These are phyloP conservation scores for Mimumesa dahlbomi DNA, from an alignment of 2,888 invertebrate genomes.

Conservation along the genomic window DNA sequence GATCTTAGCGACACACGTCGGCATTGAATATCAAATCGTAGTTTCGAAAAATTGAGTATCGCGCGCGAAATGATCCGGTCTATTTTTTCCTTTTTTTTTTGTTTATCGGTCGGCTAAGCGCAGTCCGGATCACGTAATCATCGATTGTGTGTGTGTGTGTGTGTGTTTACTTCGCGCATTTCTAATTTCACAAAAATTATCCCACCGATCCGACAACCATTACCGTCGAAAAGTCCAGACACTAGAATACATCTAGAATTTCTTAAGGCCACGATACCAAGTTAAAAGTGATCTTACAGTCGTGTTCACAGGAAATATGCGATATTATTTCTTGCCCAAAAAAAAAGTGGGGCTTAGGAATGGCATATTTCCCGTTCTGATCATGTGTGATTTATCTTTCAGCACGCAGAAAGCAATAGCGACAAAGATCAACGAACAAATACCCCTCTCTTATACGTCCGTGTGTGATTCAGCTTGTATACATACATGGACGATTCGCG, in stretches of 20 bases:
- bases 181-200: background rate
- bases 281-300: conserved; percentile 46
- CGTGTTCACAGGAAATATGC: conserved; percentile 35
- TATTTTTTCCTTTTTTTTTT: too few relatives aligned
- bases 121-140: too few relatives aligned
- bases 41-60: too few relatives aligned
- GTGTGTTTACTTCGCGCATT: background rate
- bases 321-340: background rate
- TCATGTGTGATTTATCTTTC: conserved; percentile 13
- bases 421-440: background rate
- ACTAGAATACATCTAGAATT: conserved; percentile 47
- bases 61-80: too few relatives aligned
- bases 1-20: conserved; percentile 5
- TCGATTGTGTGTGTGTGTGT: too few relatives aligned
- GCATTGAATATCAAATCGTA: background rate
- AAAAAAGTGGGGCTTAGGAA: conserved; percentile 8
- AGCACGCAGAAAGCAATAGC: conserved; percentile 41
- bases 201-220: background rate
- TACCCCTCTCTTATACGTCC: background rate
- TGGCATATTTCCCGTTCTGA: background rate
- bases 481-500: background rate
- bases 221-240: conserved; percentile 19
- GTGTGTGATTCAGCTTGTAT: background rate
- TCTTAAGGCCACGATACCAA: conserved; percentile 63
- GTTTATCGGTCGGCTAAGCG: too few relatives aligned